Evolutionary conservation across 2,888 invertebrate species (phyloP).

Genomic region (Harpalus rubripes): DNA sequence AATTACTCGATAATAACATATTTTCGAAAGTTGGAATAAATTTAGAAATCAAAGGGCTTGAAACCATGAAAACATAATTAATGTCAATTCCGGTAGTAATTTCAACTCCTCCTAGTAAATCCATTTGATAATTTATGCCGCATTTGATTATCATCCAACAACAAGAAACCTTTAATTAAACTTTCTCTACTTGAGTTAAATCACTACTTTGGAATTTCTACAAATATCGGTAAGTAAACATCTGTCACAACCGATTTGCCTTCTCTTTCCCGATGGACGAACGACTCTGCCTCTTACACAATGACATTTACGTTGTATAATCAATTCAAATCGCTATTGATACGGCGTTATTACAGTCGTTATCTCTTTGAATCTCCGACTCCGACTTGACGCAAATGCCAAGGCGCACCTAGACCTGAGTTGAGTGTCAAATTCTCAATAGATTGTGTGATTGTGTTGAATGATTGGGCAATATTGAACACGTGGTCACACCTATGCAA

Average conservation of each 20-base stretch:
- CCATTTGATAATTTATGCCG: constrained; percentile 49
- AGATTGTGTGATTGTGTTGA: constrained; percentile 30
- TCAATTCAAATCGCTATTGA: constrained; percentile 54
- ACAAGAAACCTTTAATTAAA: constrained; percentile 56
- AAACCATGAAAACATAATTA: constrained; percentile 49
- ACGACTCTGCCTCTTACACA: constrained; percentile 42
- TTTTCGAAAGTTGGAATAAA: constrained; percentile 37
- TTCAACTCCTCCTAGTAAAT: constrained; percentile 55
- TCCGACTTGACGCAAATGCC: constrained; percentile 18
- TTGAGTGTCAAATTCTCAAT: constrained; percentile 34
- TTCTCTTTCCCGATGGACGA: constrained; percentile 5
- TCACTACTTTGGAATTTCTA: constrained; percentile 48
- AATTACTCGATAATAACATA: constrained; percentile 28
- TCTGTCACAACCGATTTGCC: constrained; percentile 33
- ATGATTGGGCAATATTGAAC: constrained; percentile 48
- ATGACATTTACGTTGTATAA: constrained; percentile 60
- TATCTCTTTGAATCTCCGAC: constrained; percentile 57
- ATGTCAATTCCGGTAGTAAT: constrained; percentile 54
- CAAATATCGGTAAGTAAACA: constrained; percentile 39
- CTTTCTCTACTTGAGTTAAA: constrained; percentile 58
- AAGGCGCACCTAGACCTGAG: constrained; percentile 30
- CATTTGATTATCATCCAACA: constrained; percentile 52
- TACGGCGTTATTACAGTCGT: constrained; percentile 55
- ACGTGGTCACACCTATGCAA: constrained; percentile 48
- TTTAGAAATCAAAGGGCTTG: constrained; percentile 37